These are phyloP conservation scores for Cervus canadensis DNA, from an alignment of 2,113 vertebrate genomes.

Conservation along the genomic window DNA sequence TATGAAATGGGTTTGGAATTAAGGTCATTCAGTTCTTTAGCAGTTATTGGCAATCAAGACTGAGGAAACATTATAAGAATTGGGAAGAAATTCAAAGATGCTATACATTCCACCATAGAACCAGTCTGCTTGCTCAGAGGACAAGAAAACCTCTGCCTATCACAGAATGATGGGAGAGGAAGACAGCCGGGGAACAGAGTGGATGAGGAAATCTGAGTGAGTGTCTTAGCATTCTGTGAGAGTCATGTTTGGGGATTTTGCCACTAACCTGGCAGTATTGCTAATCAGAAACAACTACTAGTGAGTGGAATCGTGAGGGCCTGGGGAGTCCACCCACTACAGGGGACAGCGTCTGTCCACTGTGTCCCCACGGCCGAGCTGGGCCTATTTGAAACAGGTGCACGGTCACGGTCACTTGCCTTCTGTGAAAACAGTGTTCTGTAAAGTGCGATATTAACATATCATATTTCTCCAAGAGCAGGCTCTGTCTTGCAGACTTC, in stretches of 20 bases:
- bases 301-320: neutral
- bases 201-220: neutral
- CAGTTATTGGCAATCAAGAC: neutral
- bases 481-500: neutral
- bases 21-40: neutral
- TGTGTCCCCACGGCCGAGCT: neutral
- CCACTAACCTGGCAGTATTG: neutral
- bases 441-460: neutral
- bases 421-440: neutral
- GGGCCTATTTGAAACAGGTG: neutral
- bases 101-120: neutral
- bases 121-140: neutral
- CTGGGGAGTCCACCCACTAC: neutral
- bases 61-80: neutral
- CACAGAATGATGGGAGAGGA: neutral
- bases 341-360: neutral
- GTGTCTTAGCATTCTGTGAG: neutral
- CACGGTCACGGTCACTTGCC: neutral
- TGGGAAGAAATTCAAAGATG: neutral
- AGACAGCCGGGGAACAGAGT: neutral
- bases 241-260: neutral
- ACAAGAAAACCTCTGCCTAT: neutral
- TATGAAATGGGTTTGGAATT: neutral
- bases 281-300: neutral
- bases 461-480: conserved; percentile 42